These are phyloP conservation scores for Diabrotica virgifera DNA, from an alignment of 1,140 invertebrate genomes.

Conservation along the genomic window DNA sequence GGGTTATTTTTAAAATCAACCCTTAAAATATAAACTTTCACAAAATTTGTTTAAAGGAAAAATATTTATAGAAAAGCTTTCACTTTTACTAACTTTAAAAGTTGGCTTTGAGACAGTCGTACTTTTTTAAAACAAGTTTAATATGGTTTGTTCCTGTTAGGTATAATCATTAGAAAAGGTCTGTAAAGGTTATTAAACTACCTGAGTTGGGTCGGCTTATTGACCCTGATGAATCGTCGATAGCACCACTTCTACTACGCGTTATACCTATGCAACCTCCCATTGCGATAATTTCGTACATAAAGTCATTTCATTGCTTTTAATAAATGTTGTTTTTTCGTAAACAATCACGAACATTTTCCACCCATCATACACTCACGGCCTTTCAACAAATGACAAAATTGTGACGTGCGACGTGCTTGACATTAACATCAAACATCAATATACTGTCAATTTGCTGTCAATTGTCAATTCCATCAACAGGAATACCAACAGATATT, in stretches of 20 bases:
- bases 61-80: background rate
- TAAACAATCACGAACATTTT: conserved; percentile 25
- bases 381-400: conserved; percentile 10
- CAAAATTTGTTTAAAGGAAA: no score
- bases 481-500: background rate
- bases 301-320: conserved; percentile 34
- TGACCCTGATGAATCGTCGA: conserved; percentile 72
- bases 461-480: background rate
- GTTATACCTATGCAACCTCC: conserved; percentile 81
- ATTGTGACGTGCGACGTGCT: conserved; percentile 5
- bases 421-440: background rate
- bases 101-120: background rate
- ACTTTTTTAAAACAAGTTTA: background rate
- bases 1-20: no score
- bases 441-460: background rate
- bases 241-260: conserved; percentile 71
- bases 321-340: conserved; percentile 14
- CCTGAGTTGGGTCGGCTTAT: conserved; percentile 73
- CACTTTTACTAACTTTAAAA: background rate
- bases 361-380: conserved; percentile 22
- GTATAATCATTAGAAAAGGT: conserved; percentile 21
- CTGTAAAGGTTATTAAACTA: conserved; percentile 37
- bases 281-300: conserved; percentile 51
- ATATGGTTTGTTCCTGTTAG: background rate
- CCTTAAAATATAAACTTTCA: no score